These are phyloP conservation scores for Germaria angustata DNA, from an alignment of 2,888 invertebrate genomes.

Conservation along the genomic window DNA sequence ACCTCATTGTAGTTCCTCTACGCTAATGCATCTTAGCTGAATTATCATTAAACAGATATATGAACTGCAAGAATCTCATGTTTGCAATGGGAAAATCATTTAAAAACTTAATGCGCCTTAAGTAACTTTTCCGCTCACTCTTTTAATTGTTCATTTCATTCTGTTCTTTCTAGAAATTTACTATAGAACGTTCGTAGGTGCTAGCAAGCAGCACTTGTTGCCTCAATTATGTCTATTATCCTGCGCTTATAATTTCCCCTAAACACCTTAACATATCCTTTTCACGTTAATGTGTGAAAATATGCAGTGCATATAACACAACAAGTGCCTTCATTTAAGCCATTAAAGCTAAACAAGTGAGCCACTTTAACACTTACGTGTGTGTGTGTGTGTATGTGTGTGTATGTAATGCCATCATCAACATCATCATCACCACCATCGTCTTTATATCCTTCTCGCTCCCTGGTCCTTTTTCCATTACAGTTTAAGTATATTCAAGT, in stretches of 20 bases:
- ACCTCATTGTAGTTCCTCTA: too few species aligned
- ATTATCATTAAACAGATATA: too few species aligned
- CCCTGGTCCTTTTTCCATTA: neutral
- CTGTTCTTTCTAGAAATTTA: neutral
- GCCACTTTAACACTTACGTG: conserved; percentile 64
- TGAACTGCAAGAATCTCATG: too few species aligned
- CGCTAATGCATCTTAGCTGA: too few species aligned
- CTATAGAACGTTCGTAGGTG: conserved; percentile 17
- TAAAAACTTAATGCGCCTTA: too few species aligned
- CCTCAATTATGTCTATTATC: conserved; percentile 61
- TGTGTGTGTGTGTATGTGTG: neutral
- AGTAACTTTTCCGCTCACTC: neutral
- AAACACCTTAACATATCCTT: conserved; percentile 54
- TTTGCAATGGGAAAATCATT: too few species aligned
- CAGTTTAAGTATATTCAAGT: neutral
- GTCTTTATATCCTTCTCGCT: neutral
- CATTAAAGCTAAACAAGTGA: conserved; percentile 65
- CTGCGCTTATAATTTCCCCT: conserved; percentile 30
- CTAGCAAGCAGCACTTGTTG: conserved; percentile 70
- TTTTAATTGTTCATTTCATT: neutral
- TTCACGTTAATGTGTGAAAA: conserved; percentile 71
- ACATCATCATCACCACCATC: neutral
- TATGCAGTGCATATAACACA: conserved; percentile 69
- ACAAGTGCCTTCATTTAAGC: conserved; percentile 47
- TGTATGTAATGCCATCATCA: conserved; percentile 22